Evolutionary conservation across 2,888 invertebrate species (phyloP).

Genomic region (Drosophila setosimentum): DNA sequence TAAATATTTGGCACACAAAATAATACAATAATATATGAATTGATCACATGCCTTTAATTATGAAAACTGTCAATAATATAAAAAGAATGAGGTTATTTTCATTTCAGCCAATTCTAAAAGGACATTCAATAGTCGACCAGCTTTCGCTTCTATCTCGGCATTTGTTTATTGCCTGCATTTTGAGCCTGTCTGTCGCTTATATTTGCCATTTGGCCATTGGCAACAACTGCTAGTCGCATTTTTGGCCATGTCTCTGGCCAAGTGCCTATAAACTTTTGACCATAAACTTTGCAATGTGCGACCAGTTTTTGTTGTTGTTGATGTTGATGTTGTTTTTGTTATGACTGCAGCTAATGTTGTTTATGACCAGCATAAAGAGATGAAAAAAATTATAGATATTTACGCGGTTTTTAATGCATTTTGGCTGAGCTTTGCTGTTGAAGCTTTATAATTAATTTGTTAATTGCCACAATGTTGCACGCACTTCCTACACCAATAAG

Average conservation of each 20-base stretch:
- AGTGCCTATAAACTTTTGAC: constrained; percentile 54
- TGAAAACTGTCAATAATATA: not conserved
- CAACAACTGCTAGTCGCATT: constrained; percentile 34
- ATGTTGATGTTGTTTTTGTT: constrained; percentile 19
- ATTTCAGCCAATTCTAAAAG: not conserved
- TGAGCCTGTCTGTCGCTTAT: constrained; percentile 1
- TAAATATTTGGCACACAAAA: not conserved
- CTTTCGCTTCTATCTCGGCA: not conserved
- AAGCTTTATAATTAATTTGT: constrained; percentile 64
- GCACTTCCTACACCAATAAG: constrained; percentile 54
- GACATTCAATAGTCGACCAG: constrained; percentile 12
- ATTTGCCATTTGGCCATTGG: constrained; percentile 36
- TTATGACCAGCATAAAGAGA: constrained; percentile 13
- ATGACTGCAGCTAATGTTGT: constrained; percentile 22
- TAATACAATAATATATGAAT: not conserved
- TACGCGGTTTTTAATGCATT: constrained; percentile 34
- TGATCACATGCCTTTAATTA: not conserved
- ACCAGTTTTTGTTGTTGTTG: constrained; percentile 20
- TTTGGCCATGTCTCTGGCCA: constrained; percentile 71
- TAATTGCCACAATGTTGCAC: constrained; percentile 55
- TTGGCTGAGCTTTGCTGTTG: constrained; percentile 27
- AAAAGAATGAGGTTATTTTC: not conserved
- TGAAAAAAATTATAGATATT: constrained; percentile 32
- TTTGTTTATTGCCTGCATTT: constrained; percentile 28
- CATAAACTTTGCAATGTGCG: constrained; percentile 52